Base-by-base conservation (phyloP, 1,140 invertebrate genomes). In the Dufourea novaeangliae region DNA sequence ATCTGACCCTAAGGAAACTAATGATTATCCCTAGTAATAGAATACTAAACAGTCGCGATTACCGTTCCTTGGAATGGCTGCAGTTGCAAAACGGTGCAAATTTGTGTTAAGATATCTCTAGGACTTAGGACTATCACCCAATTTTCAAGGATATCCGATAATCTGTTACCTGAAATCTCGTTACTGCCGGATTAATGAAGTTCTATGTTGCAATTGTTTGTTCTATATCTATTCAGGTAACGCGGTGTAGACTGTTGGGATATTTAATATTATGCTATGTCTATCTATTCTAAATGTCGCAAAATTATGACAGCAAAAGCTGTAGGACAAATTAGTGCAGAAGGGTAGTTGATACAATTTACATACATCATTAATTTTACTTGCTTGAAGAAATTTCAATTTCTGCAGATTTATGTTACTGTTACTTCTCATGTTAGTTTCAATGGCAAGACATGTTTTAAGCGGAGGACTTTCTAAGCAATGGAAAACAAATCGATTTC, bases 201-300 rank as follows among this genome's bases (percentile, higher is more conserved):
- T 70, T 59, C 25, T n/a, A 22, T 34, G 27, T 39, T 29, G 32
- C 44, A 71, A 71, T 71, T 71, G 56, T 71, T 71, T 71, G 46
- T 71, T 71, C 56, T 44, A n/a, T 34, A 61, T 34, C n/a, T 34
- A 27, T 12, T 17, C 22, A 20, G 29, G 34, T 44, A 0, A 25
- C 12, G 0, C 7, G 12, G 11, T 59, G 20, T 22, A n/a, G 37
- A 59, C 27, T 44, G 37, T 8, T 2, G 25, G n/a, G 39, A 39
- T 34, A 57, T 70, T 57, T 27, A 68, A 22, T 10, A 39, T 69
- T 14, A 20, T 56, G 34, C 14, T n/a, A 54, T 50, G 20, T 37
- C 32, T 12, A 29, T 14, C 12, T 25, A 0, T 17, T 8, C 27
- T 50, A n/a, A 67, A 67, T 52, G 6, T 17, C 12, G 6, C 2